Base-by-base conservation (phyloP, 2,888 invertebrate genomes). In the Noctua janthe region DNA sequence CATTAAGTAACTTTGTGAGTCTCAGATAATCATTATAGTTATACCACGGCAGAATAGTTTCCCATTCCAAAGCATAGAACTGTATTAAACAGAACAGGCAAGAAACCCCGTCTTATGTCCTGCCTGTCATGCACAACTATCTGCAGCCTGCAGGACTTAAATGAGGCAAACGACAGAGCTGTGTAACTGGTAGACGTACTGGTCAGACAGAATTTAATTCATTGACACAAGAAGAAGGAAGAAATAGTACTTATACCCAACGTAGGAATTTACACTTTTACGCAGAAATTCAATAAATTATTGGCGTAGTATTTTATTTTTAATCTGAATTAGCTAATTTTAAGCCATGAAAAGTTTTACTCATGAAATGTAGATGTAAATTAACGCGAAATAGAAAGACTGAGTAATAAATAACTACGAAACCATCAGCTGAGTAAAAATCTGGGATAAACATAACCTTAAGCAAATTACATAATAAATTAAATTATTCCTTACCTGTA, bases 401-500 rank as follows among this genome's bases (percentile, higher is more conserved):
- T 59, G 39, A 10, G 15, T 15, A 23, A 64, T 43, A n/a, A 54
- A 11, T 23, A 1, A 1, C 47, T 23, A 2, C 1, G 13, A 77
- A 49, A 69, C 1, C 35, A 43, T 43, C 77, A 80, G 59, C 39
- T 74, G 51, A 13, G 15, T 64, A 81, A 81, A 74, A 86, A 77
- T 84, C 66, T 78, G 49, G 70, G 2, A 64, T 89, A 88, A 93
- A 91, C 89, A 91, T 94, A 95, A 94, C 93, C 94, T 92, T 85
- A 23, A 35, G 76, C 15, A 89, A 91, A 95, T 96, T 96, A 96
- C 94, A 96, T 96, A 96, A 96, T 93, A 91, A 85, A 77, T 17
- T 75, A 87, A 81, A 80, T 87, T 82, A 74, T 67, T 64, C 35
- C 91, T 94, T 96, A 98, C 99, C 98, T 98, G 95, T 97, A 98